Percentiles rank a stretch among this genome's conserved stretches.
Conservation (phyloP, 2,888 invertebrate species). For the Tillus elongatus region DNA sequence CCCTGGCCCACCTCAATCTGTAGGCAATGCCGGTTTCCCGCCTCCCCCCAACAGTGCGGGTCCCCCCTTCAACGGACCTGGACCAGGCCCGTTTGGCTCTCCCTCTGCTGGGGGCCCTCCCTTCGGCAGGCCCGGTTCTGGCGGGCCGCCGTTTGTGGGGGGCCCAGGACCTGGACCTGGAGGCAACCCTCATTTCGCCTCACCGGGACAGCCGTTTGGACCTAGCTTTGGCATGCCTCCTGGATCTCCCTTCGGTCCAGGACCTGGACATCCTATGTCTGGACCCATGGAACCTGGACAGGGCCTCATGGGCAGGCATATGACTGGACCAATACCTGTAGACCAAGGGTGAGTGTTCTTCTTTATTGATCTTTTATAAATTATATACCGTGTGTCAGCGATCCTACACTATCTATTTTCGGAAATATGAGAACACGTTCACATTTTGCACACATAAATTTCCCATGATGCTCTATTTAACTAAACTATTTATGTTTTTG, state of each 20-base stretch:
- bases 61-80: constrained; percentile 61
- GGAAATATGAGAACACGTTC: no score
- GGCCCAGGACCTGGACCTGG: constrained; percentile 55
- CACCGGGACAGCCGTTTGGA: constrained; percentile 53
- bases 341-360: constrained; percentile 59
- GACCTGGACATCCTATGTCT: constrained; percentile 51
- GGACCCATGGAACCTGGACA: constrained; percentile 56
- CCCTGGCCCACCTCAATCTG: constrained; percentile 51
- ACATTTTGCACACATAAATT: no score
- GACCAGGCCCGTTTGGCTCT: constrained; percentile 55
- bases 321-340: constrained; percentile 67
- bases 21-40: constrained; percentile 46
- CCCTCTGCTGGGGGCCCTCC: constrained; percentile 55
- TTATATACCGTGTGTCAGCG: no score
- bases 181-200: constrained; percentile 56
- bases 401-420: no score
- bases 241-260: constrained; percentile 61
- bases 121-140: constrained; percentile 56
- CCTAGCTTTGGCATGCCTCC: constrained; percentile 60
- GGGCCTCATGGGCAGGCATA: constrained; percentile 50
- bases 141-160: constrained; percentile 61
- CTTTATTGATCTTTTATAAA: neutral
- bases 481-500: no score
- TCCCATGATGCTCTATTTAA: no score
- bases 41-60: constrained; percentile 49